phyloP scores from a whole-genome alignment of 2,113 vertebrate species.

The Taurulus bubalis region DNA sequence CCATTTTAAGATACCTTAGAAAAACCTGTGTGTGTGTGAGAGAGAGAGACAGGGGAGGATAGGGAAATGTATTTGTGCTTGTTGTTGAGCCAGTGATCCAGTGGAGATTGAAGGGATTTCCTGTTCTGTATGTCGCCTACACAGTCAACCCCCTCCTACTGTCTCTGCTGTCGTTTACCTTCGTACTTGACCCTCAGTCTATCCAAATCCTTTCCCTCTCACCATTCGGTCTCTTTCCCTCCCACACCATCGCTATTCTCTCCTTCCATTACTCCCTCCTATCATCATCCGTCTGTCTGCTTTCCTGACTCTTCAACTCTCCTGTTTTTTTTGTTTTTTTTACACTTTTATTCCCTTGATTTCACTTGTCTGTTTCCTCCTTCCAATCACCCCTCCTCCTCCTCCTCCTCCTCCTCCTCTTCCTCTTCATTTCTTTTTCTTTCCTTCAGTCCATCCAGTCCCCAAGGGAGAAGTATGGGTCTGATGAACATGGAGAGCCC shows the following conservation, averaged over 20 bases:
- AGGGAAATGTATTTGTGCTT: constrained; percentile 30
- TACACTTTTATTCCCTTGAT: constrained; percentile 40
- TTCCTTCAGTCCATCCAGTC: constrained; percentile 37
- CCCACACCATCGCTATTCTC: constrained; percentile 36
- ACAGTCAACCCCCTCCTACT: constrained; percentile 23
- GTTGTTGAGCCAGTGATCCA: constrained; percentile 52
- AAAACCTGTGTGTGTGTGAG: constrained; percentile 26
- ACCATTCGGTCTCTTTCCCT: constrained; percentile 36
- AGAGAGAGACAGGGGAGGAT: neutral
- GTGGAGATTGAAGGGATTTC: constrained; percentile 49
- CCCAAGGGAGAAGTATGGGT: constrained; percentile 51
- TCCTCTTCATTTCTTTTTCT: constrained; percentile 4
- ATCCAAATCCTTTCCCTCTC: constrained; percentile 51
- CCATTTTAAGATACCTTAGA: constrained; percentile 33
- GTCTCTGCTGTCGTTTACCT: constrained; percentile 49
- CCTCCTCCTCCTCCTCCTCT: neutral
- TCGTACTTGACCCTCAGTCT: constrained; percentile 55
- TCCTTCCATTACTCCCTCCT: constrained; percentile 38
- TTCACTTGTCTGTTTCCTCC: constrained; percentile 52
- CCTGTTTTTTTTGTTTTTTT: constrained; percentile 6
- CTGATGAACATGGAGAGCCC: constrained; percentile 73
- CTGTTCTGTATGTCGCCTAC: constrained; percentile 27
- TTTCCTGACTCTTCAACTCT: constrained; percentile 37
- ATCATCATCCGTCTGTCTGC: constrained; percentile 53
- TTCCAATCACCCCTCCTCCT: constrained; percentile 32